These are phyloP conservation scores for Distichodus sexfasciatus DNA, from an alignment of 2,797 vertebrate species.

Conservation along the genomic window DNA sequence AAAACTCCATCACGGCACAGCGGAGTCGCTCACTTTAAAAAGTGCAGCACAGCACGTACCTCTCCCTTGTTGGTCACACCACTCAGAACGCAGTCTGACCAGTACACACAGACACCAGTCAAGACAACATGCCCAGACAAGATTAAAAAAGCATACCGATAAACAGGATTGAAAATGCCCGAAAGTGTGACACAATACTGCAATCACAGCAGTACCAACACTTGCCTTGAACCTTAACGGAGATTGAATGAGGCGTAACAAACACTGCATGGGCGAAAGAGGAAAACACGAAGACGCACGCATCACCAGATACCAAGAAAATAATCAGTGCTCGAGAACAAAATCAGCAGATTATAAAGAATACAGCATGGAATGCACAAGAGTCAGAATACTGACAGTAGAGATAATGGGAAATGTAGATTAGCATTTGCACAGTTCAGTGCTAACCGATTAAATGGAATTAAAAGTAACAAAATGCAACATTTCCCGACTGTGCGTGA, in stretches of 20 bases:
- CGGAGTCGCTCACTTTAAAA: background rate
- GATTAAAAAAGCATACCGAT: constrained; percentile 25
- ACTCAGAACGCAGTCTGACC: background rate
- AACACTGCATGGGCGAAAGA: constrained; percentile 33
- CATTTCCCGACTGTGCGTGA: constrained; percentile 12
- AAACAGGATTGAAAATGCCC: constrained; percentile 45
- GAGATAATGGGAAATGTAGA: no score
- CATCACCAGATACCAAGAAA: constrained; percentile 11
- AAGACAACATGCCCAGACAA: background rate
- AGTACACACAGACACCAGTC: background rate
- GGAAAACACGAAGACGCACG: background rate
- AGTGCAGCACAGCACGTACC: background rate
- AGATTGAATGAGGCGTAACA: constrained; percentile 38
- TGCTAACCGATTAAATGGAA: background rate
- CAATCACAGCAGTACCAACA: constrained; percentile 49
- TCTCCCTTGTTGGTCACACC: background rate
- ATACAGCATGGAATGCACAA: constrained; percentile 31
- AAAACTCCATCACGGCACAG: background rate
- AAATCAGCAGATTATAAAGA: constrained; percentile 23
- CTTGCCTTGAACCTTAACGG: constrained; percentile 35
- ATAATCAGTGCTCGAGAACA: constrained; percentile 1
- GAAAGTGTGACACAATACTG: constrained; percentile 52
- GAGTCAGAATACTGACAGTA: background rate
- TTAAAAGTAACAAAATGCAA: background rate
- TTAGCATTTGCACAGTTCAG: background rate